A percentile compares a stretch with the other conserved stretches of the same genome.
Conservation (phyloP, 2,113 vertebrate species). For the Chrysemys picta region DNA sequence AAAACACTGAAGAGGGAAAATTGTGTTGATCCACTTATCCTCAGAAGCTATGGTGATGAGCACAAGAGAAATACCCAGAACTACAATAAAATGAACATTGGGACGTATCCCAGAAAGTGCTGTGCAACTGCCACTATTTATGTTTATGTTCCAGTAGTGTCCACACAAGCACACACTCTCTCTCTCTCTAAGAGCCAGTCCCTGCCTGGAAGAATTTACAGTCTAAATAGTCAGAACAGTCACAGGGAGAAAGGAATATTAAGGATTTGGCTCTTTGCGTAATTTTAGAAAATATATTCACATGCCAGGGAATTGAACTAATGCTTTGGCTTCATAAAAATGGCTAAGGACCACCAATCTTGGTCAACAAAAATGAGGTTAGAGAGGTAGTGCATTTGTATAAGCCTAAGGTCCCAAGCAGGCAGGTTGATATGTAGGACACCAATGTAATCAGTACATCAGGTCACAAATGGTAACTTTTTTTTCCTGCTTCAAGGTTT, state of each 20-base stretch:
- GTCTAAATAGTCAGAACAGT: background rate
- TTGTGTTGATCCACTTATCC: background rate
- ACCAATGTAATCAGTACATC: background rate
- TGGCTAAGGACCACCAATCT: accelerated
- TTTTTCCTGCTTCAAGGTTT: background rate
- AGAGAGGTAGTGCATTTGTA: background rate
- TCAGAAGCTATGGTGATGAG: accelerated
- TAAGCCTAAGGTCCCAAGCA: background rate
- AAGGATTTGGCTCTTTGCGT: background rate
- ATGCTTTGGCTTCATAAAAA: background rate
- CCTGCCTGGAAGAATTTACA: background rate
- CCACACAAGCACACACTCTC: background rate
- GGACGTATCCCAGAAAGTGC: accelerated
- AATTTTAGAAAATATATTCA: background rate
- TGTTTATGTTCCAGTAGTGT: background rate
- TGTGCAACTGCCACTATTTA: background rate
- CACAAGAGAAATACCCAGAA: background rate
- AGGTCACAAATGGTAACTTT: background rate
- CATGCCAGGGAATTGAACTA: background rate
- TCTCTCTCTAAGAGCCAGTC: no score
- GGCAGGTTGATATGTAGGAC: background rate
- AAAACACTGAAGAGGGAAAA: background rate
- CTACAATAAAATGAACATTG: background rate
- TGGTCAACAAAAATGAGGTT: background rate
- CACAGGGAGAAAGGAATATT: background rate